Evolutionary conservation across 2,888 invertebrate species (phyloP).

Genomic region (Amorpha juglandis): DNA sequence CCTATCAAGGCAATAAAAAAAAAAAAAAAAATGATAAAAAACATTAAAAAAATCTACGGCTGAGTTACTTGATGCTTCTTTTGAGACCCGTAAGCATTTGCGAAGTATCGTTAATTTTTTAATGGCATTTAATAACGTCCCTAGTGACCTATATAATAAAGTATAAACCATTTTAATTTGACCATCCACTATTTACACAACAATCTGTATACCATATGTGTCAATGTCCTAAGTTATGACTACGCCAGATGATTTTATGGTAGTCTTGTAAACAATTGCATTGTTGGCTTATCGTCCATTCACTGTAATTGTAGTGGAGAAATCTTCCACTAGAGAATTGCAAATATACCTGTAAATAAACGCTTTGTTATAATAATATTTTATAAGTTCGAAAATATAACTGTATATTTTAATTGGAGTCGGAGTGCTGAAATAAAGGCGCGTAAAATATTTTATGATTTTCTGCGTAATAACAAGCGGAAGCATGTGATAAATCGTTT

Average conservation of each 20-base stretch:
- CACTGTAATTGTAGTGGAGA: constrained; percentile 18
- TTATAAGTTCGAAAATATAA: not conserved
- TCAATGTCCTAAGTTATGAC: constrained; percentile 4
- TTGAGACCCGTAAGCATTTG: no score
- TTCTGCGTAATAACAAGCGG: not conserved
- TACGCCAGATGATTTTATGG: constrained; percentile 17
- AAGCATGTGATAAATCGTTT: not conserved
- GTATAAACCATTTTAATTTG: no score
- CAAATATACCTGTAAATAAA: not conserved
- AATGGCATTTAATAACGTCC: no score
- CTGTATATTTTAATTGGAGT: not conserved
- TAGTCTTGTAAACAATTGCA: constrained; percentile 17
- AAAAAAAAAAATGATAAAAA: no score
- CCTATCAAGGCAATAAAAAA: no score
- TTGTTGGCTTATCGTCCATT: constrained; percentile 23
- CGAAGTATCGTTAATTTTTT: no score
- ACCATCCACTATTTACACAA: not conserved
- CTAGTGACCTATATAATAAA: no score
- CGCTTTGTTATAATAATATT: not conserved
- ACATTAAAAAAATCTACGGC: no score
- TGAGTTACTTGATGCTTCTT: no score
- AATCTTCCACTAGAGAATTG: not conserved
- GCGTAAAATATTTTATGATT: not conserved
- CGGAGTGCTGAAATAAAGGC: not conserved
- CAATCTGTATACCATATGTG: not conserved